phyloP scores from a whole-genome alignment of 2,797 vertebrate species.

The Aplochiton taeniatus region DNA sequence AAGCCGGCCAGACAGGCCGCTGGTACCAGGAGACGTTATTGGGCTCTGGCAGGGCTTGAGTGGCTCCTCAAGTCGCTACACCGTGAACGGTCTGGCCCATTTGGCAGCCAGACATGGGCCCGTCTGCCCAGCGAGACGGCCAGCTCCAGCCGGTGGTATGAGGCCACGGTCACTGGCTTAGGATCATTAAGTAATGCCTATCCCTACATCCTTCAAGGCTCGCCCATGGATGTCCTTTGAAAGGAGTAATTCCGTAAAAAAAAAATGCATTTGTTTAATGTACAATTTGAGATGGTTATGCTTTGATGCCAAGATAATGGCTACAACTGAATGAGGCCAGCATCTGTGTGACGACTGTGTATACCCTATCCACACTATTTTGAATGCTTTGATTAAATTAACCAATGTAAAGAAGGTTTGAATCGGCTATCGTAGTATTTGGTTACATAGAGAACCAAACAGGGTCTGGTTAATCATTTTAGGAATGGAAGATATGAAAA shows the following conservation, averaged over 20 bases:
- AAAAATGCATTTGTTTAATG: too few species aligned
- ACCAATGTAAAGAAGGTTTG: too few species aligned
- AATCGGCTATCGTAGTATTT: constrained; percentile 3
- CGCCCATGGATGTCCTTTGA: too few species aligned
- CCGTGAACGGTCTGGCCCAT: constrained; percentile 59
- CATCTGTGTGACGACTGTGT: too few species aligned
- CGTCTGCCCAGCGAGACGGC: background rate
- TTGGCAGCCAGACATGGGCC: constrained; percentile 63
- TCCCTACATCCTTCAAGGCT: background rate
- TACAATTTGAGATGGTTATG: too few species aligned
- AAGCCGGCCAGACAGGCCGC: constrained; percentile 66
- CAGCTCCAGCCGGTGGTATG: background rate
- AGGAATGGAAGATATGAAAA: constrained; percentile 20
- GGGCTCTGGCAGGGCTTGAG: constrained; percentile 61
- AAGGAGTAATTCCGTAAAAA: too few species aligned
- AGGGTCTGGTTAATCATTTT: constrained; percentile 21
- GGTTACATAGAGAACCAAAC: constrained; percentile 21
- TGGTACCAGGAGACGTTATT: constrained; percentile 59
- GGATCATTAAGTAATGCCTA: background rate
- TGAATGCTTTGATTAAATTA: too few species aligned
- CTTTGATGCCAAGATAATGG: too few species aligned
- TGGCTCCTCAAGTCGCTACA: constrained; percentile 63
- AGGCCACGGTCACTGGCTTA: constrained; percentile 2
- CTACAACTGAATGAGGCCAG: too few species aligned
- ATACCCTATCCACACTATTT: too few species aligned